A percentile compares a stretch with the other conserved stretches of the same genome.
Conservation (phyloP, 2,797 vertebrate genomes). For the Gobio occitaniae region DNA sequence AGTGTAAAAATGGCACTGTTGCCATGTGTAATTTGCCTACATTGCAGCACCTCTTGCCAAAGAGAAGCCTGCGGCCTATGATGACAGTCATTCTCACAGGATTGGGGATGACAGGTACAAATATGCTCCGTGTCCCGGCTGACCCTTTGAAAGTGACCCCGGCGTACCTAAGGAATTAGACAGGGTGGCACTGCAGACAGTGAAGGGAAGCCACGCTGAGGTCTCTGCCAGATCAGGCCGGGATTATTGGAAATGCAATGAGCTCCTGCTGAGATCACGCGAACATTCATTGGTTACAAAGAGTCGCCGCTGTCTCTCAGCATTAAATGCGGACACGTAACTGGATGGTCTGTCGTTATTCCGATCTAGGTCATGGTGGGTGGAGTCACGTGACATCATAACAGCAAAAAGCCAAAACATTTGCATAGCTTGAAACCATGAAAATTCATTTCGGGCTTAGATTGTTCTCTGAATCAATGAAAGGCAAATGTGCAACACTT, state of each 20-base stretch:
- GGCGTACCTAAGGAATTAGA: neutral
- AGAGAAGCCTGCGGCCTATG: neutral
- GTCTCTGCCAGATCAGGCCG: conserved; percentile 60
- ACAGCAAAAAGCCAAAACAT: neutral
- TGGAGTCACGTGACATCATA: neutral
- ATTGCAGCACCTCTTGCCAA: neutral
- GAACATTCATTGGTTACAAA: conserved; percentile 9
- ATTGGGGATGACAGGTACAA: neutral
- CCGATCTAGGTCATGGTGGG: conserved; percentile 28
- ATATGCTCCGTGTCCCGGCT: neutral
- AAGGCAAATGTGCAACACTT: neutral
- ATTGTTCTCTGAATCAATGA: neutral
- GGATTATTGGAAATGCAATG: conserved; percentile 67
- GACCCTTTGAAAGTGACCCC: conserved; percentile 7
- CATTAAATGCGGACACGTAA: neutral
- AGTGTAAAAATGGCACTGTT: neutral
- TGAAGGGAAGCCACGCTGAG: conserved; percentile 63
- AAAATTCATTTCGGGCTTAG: neutral
- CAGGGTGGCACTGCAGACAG: neutral
- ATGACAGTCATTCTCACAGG: neutral
- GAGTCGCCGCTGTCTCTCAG: neutral
- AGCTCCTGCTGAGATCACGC: conserved; percentile 44
- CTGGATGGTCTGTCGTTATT: neutral
- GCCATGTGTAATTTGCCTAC: neutral
- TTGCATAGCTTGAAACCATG: neutral